Conservation (phyloP, 1,140 invertebrate species). For the Meloidogyne exigua region DNA sequence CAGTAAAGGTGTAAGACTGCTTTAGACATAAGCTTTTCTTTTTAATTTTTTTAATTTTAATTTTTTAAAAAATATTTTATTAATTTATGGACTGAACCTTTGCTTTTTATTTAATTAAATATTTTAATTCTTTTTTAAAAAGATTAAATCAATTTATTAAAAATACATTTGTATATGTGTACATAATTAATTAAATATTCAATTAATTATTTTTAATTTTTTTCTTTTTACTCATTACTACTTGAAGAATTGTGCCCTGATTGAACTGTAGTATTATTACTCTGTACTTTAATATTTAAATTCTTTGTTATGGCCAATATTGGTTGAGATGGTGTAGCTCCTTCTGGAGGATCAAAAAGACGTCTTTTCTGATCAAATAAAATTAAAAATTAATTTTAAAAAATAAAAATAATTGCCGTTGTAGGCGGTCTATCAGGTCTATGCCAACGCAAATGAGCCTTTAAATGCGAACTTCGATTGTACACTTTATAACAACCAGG, state of each 20-base stretch:
- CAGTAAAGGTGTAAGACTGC: too few relatives aligned
- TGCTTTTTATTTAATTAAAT: too few relatives aligned
- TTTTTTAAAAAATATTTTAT: too few relatives aligned
- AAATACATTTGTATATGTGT: too few relatives aligned
- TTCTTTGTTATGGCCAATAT: background rate
- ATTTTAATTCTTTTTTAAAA: too few relatives aligned
- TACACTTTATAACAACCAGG: slow-evolving; percentile 94
- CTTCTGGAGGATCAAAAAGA: slow-evolving; percentile 23
- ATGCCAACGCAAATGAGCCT: slow-evolving; percentile 69
- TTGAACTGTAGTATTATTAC: background rate
- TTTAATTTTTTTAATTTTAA: too few relatives aligned
- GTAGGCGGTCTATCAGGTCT: slow-evolving; percentile 69
- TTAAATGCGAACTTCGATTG: slow-evolving; percentile 88
- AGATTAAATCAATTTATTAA: too few relatives aligned
- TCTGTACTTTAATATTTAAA: background rate
- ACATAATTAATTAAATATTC: too few relatives aligned
- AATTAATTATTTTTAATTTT: too few relatives aligned
- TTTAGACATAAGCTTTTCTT: too few relatives aligned
- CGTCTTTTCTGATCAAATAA: slow-evolving; percentile 17
- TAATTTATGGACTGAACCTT: too few relatives aligned
- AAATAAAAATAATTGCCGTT: background rate
- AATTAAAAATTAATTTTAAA: background rate
- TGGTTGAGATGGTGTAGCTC: background rate
- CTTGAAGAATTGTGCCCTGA: background rate
- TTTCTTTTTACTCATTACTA: background rate